Evolutionary conservation across 2,797 vertebrate genomes (phyloP).

Genomic region (Chiropotes sagulatus): DNA sequence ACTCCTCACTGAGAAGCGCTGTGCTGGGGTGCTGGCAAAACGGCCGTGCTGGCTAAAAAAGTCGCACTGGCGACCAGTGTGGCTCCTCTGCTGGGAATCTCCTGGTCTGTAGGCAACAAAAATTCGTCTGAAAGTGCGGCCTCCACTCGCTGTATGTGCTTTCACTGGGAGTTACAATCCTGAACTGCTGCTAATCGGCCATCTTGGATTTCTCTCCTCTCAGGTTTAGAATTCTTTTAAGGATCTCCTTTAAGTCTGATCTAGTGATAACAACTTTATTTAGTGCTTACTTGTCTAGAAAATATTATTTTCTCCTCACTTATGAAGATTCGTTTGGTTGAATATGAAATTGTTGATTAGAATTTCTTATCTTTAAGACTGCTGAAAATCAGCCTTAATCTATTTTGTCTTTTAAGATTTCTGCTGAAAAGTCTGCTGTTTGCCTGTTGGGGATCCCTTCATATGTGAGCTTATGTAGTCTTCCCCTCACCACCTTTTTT

Average conservation of each 20-base stretch:
- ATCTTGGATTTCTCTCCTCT: too few relatives aligned
- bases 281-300: background rate
- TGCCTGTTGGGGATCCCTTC: background rate
- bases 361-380: background rate
- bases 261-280: background rate
- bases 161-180: too few relatives aligned
- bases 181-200: too few relatives aligned
- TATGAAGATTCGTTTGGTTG: background rate
- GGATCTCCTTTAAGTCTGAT: background rate
- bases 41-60: accelerated
- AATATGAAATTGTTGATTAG: background rate
- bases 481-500: background rate
- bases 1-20: too few relatives aligned
- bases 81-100: too few relatives aligned
- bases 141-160: too few relatives aligned
- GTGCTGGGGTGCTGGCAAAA: too few relatives aligned
- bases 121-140: too few relatives aligned
- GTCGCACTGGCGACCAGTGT: too few relatives aligned
- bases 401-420: background rate
- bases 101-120: too few relatives aligned
- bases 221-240: background rate
- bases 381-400: background rate
- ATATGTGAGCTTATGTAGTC: background rate
- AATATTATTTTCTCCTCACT: background rate
- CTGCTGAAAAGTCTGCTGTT: background rate